Evolutionary conservation across 2,888 invertebrate species (phyloP).

Genomic region (Epinotia ramella): DNA sequence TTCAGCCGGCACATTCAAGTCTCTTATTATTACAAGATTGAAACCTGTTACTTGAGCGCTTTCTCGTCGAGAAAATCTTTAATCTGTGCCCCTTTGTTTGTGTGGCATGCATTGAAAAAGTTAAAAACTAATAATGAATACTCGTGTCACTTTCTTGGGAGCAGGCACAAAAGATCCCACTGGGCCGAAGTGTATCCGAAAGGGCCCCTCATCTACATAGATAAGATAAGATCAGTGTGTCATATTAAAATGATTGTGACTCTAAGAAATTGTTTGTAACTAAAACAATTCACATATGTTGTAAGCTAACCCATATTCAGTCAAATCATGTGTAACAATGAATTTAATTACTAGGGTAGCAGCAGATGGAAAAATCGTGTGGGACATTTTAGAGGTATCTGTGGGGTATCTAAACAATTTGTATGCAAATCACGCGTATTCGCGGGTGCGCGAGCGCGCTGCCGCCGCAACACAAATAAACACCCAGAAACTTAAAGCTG

Average conservation of each 20-base stretch:
- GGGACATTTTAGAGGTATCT: conserved; percentile 25
- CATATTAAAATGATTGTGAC: not conserved
- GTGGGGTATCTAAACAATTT: conserved; percentile 65
- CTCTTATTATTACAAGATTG: not conserved
- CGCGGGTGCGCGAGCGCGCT: conserved; percentile 42
- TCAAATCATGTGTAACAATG: not conserved
- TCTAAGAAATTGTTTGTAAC: not conserved
- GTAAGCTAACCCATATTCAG: not conserved
- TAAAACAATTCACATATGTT: not conserved
- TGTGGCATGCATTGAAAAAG: no score
- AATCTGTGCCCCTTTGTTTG: no score
- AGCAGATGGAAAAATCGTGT: conserved; percentile 1
- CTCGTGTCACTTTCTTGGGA: no score
- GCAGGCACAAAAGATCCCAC: no score
- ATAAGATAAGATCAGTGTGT: no score
- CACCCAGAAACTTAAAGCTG: conserved; percentile 18
- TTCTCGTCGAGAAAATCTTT: no score
- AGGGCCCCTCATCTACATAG: no score
- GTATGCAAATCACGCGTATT: conserved; percentile 69
- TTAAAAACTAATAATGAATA: no score
- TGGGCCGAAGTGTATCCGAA: no score
- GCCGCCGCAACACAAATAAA: conserved; percentile 28
- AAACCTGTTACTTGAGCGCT: no score
- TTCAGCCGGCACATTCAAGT: not conserved
- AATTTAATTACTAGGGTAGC: conserved; percentile 12